A percentile compares a stretch with the other conserved stretches of the same genome.
phyloP scores from a whole-genome alignment of 2,888 invertebrate species.

The Melanargia galathea region DNA sequence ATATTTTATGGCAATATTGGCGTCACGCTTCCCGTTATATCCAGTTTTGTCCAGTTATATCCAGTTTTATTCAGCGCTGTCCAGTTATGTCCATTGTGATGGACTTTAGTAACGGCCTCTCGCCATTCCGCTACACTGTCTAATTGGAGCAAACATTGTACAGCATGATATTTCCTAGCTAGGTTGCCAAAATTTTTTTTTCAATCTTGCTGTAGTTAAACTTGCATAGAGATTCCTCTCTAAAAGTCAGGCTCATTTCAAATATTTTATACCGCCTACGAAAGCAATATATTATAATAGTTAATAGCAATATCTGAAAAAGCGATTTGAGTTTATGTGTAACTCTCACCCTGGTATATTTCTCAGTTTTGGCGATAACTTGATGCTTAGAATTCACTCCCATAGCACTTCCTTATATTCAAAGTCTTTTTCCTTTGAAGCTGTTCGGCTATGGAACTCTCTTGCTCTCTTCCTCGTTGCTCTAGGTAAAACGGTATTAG shows the following conservation, averaged over 20 bases:
- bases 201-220: background rate
- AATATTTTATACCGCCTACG: background rate
- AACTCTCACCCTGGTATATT: no score
- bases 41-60: constrained; percentile 11
- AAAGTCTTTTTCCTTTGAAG: no score
- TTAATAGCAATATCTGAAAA: background rate
- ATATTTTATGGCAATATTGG: constrained; percentile 21
- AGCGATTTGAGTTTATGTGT: no score
- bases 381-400: no score
- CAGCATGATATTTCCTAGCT: constrained; percentile 4
- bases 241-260: background rate
- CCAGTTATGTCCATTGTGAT: constrained; percentile 10
- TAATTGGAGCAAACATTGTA: constrained; percentile 9
- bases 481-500: no score
- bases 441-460: no score
- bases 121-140: constrained; percentile 1
- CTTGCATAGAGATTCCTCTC: background rate
- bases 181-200: background rate
- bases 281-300: no score
- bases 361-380: no score
- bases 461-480: no score
- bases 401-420: no score
- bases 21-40: constrained; percentile 2
- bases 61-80: constrained; percentile 7
- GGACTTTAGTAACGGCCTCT: constrained; percentile 1